A percentile compares a stretch with the other conserved stretches of the same genome.
phyloP scores from a whole-genome alignment of 2,888 invertebrate species.

The Lepeophtheirus nordmannii region DNA sequence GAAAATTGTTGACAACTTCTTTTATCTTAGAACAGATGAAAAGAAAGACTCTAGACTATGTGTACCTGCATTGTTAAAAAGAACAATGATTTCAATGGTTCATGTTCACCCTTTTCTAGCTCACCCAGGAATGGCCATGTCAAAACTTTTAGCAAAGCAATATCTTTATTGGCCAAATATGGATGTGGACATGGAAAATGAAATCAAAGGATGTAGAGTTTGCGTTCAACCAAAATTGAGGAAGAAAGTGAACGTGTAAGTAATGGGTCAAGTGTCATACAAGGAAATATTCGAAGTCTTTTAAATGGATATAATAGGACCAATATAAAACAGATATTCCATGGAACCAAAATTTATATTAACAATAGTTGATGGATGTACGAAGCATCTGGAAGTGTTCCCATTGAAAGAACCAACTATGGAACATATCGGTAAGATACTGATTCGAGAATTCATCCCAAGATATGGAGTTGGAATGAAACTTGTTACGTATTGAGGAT shows the following conservation, averaged over 20 bases:
- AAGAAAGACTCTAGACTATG: background rate
- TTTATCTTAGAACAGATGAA: background rate
- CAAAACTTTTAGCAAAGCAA: background rate
- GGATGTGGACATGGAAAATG: background rate
- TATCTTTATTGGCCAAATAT: conserved; percentile 13
- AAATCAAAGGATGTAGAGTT: background rate
- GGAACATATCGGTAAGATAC: background rate
- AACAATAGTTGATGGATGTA: background rate
- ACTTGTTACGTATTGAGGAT: background rate
- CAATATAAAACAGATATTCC: background rate
- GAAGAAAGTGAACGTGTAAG: background rate
- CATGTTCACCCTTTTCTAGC: conserved; percentile 1
- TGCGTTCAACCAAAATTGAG: background rate
- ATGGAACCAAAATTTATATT: background rate
- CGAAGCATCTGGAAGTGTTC: conserved; percentile 2
- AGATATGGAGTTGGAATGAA: conserved; percentile 9
- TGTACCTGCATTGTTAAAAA: background rate
- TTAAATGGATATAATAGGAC: background rate
- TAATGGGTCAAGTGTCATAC: background rate
- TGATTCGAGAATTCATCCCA: background rate
- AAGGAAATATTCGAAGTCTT: background rate
- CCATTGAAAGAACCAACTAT: background rate
- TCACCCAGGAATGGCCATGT: background rate
- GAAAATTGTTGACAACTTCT: background rate
- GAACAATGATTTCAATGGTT: background rate